A percentile compares a stretch with the other conserved stretches of the same genome.
Evolutionary conservation across 2,888 invertebrate genomes (phyloP).

Genomic region (Drosophila quinaria): DNA sequence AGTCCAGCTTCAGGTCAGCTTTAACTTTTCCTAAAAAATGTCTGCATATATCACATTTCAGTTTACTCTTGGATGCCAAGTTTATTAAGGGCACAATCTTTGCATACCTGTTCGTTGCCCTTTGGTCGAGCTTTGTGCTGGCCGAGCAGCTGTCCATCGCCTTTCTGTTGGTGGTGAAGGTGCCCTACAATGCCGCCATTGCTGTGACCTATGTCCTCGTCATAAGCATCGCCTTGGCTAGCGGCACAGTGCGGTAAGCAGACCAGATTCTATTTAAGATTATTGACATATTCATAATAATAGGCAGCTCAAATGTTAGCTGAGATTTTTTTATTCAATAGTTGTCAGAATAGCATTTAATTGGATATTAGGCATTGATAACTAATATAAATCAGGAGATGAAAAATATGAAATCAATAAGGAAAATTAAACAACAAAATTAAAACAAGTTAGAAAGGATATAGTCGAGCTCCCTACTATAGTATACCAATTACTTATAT

Average conservation of each 20-base stretch:
- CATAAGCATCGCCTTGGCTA: constrained; percentile 90
- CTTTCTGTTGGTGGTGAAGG: constrained; percentile 92
- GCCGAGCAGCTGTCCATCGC: constrained; percentile 95
- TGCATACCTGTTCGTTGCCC: constrained; percentile 89
- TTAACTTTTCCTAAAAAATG: not conserved
- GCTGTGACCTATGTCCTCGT: constrained; percentile 92
- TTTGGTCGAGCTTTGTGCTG: constrained; percentile 94
- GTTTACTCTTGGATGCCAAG: constrained; percentile 83
- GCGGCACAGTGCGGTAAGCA: constrained; percentile 91
- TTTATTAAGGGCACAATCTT: constrained; percentile 86
- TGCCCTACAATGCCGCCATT: constrained; percentile 91
- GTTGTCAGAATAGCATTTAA: no score
- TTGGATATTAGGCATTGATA: no score
- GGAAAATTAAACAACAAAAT: no score
- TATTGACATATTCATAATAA: no score
- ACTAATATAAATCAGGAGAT: no score
- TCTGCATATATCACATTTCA: constrained; percentile 28
- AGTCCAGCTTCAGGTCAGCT: constrained; percentile 75
- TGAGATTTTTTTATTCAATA: no score
- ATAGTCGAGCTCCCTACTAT: no score
- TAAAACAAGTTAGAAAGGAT: no score
- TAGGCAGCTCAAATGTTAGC: no score
- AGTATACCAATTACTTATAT: no score
- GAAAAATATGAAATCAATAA: no score
- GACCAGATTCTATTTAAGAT: not conserved